phyloP scores from a whole-genome alignment of 2,888 invertebrate species.

The Nymphalis urticae region DNA sequence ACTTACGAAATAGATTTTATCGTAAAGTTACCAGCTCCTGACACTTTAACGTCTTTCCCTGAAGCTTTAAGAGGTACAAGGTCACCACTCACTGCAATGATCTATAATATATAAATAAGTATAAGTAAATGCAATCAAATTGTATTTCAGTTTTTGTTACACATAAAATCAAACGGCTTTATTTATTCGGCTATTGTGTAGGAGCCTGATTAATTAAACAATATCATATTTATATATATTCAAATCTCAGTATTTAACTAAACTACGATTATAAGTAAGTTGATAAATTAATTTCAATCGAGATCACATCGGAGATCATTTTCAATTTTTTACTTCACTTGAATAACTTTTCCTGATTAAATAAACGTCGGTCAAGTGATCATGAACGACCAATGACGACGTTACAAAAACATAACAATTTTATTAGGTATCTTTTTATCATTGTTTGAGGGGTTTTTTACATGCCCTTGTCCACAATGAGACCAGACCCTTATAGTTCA shows the following conservation, averaged over 20 bases:
- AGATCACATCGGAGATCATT: too few relatives aligned
- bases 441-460: neutral
- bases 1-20: constrained; percentile 80
- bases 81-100: constrained; percentile 57
- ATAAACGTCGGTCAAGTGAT: too few relatives aligned
- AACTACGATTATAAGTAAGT: too few relatives aligned
- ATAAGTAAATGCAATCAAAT: neutral
- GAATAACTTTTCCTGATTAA: too few relatives aligned
- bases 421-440: neutral
- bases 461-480: constrained; percentile 10
- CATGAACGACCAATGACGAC: neutral
- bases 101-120: constrained; percentile 47
- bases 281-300: too few relatives aligned
- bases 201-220: too few relatives aligned
- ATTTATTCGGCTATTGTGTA: too few relatives aligned
- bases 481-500: constrained; percentile 3
- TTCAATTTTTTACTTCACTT: too few relatives aligned
- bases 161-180: too few relatives aligned
- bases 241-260: too few relatives aligned
- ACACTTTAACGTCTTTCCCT: constrained; percentile 74
- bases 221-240: too few relatives aligned
- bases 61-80: constrained; percentile 66
- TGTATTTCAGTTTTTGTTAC: too few relatives aligned
- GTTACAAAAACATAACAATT: neutral
- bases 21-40: constrained; percentile 76